Percentiles rank a stretch among this genome's conserved stretches.
phyloP scores from a whole-genome alignment of 1,140 invertebrate genomes.

The Carcinoscorpius rotundicauda region DNA sequence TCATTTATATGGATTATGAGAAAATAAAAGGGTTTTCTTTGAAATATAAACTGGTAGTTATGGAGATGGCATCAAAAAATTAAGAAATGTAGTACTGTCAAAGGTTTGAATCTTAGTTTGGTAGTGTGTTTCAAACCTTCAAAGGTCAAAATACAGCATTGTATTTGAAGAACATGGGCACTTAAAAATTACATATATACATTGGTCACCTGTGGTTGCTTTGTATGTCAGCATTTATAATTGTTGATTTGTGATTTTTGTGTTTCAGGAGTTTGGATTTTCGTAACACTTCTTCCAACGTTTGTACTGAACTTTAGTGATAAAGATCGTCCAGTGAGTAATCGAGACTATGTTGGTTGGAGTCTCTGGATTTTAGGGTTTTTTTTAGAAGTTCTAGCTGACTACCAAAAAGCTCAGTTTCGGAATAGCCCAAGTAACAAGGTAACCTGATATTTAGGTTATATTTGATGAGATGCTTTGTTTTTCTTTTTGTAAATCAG shows the following conservation, averaged over 20 bases:
- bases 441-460: slow-evolving; percentile 63
- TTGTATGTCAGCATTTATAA: no score
- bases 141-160: no score
- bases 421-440: slow-evolving; percentile 68
- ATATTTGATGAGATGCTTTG: no score
- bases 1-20: no score
- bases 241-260: background rate
- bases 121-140: no score
- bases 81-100: no score
- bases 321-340: slow-evolving; percentile 10
- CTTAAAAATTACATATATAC: background rate
- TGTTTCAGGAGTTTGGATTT: slow-evolving; percentile 30
- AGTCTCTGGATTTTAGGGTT: slow-evolving; percentile 70
- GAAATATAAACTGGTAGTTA: no score
- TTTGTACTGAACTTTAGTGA: slow-evolving; percentile 29
- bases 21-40: no score
- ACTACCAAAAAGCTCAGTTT: slow-evolving; percentile 82
- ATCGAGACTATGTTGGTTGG: slow-evolving; percentile 62
- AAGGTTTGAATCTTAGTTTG: no score
- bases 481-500: no score
- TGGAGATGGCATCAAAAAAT: no score
- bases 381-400: slow-evolving; percentile 72
- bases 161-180: background rate
- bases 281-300: slow-evolving; percentile 34
- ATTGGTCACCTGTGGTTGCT: background rate